Percentiles rank a stretch among this genome's conserved stretches.
phyloP scores from a whole-genome alignment of 2,113 vertebrate genomes.

The Scomber japonicus region DNA sequence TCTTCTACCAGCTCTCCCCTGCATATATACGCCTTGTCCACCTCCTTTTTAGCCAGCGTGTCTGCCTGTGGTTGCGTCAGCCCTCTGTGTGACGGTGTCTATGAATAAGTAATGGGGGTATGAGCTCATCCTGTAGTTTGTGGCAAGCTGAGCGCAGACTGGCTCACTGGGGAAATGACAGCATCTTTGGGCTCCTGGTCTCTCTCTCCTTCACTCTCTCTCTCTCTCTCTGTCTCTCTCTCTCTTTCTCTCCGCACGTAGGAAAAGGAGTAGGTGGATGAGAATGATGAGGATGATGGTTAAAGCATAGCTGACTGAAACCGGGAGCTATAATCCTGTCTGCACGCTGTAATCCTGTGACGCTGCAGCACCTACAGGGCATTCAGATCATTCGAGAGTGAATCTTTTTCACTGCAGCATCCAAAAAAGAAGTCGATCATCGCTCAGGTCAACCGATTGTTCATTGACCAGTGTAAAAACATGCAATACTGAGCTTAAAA shows the following conservation, averaged over 20 bases:
- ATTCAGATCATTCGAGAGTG: too few species aligned
- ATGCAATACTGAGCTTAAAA: neutral
- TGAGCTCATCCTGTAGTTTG: conserved; percentile 78
- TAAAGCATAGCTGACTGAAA: conserved; percentile 23
- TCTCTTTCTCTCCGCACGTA: neutral
- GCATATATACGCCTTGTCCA: conserved; percentile 1
- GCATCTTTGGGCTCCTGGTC: conserved; percentile 49
- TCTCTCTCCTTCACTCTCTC: neutral
- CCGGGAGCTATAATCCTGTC: conserved; percentile 1
- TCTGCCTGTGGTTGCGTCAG: conserved; percentile 60
- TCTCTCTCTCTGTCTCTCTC: too few species aligned
- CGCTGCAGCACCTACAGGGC: conserved; percentile 14
- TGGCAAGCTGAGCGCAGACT: conserved; percentile 51
- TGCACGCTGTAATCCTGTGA: neutral
- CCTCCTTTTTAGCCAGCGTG: conserved; percentile 33
- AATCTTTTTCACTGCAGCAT: too few species aligned
- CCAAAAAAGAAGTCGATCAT: neutral
- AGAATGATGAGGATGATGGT: conserved; percentile 15
- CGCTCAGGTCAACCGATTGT: neutral
- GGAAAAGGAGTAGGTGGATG: conserved; percentile 19
- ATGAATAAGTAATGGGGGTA: conserved; percentile 77
- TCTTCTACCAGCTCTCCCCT: conserved; percentile 14
- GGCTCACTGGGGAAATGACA: conserved; percentile 72
- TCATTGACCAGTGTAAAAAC: neutral
- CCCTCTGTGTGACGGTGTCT: conserved; percentile 55